A percentile compares a stretch with the other conserved stretches of the same genome.
Conservation (phyloP, 2,113 vertebrate species). For the Sinocyclocheilus maitianheensis region DNA sequence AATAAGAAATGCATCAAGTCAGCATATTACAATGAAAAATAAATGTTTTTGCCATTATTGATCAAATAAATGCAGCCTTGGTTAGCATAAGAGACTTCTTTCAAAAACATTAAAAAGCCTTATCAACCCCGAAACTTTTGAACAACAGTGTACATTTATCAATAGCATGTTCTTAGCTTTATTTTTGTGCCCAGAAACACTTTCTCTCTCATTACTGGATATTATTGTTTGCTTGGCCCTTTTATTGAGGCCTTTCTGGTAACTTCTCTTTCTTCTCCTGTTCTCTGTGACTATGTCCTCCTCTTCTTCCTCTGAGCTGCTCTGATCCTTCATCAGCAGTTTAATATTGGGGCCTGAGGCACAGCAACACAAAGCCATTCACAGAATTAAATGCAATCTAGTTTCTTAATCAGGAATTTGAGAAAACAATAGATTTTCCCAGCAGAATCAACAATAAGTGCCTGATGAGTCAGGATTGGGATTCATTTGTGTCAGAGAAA, state of each 20-base stretch:
- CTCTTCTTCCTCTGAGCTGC: slow-evolving; percentile 49
- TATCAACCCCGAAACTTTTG: no score
- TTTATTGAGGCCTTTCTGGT: slow-evolving; percentile 21
- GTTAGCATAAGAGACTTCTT: no score
- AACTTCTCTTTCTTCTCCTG: slow-evolving; percentile 31
- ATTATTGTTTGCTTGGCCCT: slow-evolving; percentile 18
- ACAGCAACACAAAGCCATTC: background rate
- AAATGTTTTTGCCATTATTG: no score
- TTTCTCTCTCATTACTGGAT: slow-evolving; percentile 30
- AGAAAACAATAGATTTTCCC: background rate
- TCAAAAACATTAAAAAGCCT: no score
- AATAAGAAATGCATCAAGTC: no score
- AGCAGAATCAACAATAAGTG: background rate
- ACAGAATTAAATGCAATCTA: background rate
- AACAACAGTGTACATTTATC: no score
- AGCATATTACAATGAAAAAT: no score
- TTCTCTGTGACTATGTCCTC: slow-evolving; percentile 38
- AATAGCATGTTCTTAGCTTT: no score
- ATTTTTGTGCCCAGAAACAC: no score
- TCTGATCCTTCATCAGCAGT: slow-evolving; percentile 34
- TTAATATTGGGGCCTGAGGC: slow-evolving; percentile 1
- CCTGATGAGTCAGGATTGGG: background rate
- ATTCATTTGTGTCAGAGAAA: no score
- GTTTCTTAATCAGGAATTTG: background rate
- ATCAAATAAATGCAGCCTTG: no score